Percentiles rank a stretch among this genome's conserved stretches.
phyloP scores from a whole-genome alignment of 2,113 vertebrate species.

The Alces alces region DNA sequence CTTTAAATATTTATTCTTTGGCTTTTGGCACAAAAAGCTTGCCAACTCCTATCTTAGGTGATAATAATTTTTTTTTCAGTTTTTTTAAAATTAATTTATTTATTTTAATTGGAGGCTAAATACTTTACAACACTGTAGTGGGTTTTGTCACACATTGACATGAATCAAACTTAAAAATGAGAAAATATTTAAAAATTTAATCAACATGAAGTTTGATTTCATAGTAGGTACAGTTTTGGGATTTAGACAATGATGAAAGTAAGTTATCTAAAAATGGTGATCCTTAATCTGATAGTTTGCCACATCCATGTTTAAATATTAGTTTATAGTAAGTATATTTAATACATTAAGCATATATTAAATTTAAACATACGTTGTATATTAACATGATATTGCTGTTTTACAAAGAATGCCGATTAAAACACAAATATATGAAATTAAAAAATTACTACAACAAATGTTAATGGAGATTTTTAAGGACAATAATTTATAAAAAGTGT shows the following conservation, averaged over 20 bases:
- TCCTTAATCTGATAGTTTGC: neutral
- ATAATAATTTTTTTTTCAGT: neutral
- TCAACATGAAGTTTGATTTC: neutral
- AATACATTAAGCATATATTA: neutral
- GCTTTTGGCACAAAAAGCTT: neutral
- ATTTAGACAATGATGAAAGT: neutral
- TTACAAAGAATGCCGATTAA: neutral
- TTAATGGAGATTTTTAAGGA: neutral
- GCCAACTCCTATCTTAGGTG: neutral
- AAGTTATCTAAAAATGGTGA: neutral
- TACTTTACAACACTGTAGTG: too few species aligned
- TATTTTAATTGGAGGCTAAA: neutral
- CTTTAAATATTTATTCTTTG: neutral
- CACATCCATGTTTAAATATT: neutral
- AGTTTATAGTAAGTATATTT: neutral
- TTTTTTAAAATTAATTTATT: neutral
- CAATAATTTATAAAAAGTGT: neutral
- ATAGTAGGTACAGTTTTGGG: neutral
- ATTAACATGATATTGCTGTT: neutral
- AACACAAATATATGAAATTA: neutral
- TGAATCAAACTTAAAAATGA: neutral
- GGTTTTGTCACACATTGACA: too few species aligned
- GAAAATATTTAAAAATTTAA: neutral
- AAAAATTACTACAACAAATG: neutral
- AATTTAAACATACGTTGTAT: neutral